Evolutionary conservation across 2,888 invertebrate genomes (phyloP), one percentile per base, ranked within the genome.

Genomic region (Pharmacophagus antenor): DNA sequence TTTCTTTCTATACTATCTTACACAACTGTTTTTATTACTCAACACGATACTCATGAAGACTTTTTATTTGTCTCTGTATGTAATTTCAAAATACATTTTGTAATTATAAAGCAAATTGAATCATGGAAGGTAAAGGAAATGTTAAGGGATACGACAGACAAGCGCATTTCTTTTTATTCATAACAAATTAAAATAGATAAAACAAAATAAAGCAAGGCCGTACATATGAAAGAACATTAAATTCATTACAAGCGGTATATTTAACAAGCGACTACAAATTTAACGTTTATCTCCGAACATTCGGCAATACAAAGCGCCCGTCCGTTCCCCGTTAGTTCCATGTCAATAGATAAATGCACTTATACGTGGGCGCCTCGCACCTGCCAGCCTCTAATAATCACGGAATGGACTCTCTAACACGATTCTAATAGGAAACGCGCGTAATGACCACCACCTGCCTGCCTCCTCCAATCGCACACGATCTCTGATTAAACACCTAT

Each of bases 371-470:
- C 75, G 77, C 71, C 66, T 63, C 70, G 84, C 88, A 89, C 88
- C 88, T 88, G 87, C 82, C 69, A 71, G 61, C 69, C 64, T 76
- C 74, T 73, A 77, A 81, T 86, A 86, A 84, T 84, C 80, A 84
- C 80, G 75, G 84, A 80, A 83, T 82, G 79, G 80, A 64, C 70
- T 69, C 70, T 77, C 77, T 78, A 78, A 79, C 78, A 76, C 76
- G 85, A 82, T 83, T 86, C 87, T 87, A 89, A 89, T 88, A 86
- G 85, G 88, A 88, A 84, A 85, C 78, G 72, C 73, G 77, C 72
- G 73, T 72, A 70, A 72, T 69, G 72, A 70, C 70, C 71, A 85
- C 83, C 69, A 68, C 62, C 62, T 56, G 62, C 66, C 73, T 73
- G 58, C 48, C 46, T 52, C 62, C 68, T 70, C 78, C 80, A 80